Percentiles rank a stretch among this genome's conserved stretches.
These are phyloP conservation scores for Zeugodacus cucurbitae DNA, from an alignment of 1,140 invertebrate genomes.

Conservation along the genomic window DNA sequence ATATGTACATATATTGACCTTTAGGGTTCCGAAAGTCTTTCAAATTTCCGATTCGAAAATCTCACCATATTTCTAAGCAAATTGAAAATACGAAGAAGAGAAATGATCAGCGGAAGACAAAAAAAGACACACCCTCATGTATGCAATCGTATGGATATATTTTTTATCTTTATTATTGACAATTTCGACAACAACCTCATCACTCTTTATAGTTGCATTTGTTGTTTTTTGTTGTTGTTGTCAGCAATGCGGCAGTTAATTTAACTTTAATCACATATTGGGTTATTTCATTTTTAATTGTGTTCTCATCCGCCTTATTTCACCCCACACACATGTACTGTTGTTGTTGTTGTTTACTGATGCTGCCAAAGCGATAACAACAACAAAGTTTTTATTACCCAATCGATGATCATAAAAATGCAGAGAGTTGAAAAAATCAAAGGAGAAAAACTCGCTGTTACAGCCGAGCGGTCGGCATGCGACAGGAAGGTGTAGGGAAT, in stretches of 20 bases:
- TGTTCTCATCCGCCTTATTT: not conserved
- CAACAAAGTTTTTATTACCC: slow-evolving; percentile 18
- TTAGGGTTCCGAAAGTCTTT: no score
- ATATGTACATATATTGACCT: no score
- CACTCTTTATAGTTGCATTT: not conserved
- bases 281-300: slow-evolving; percentile 38
- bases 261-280: slow-evolving; percentile 27
- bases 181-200: not conserved
- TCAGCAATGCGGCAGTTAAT: slow-evolving; percentile 36
- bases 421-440: not conserved
- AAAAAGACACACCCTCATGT: not conserved
- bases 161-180: not conserved
- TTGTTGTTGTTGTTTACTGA: not conserved
- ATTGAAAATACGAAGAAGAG: no score
- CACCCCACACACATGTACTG: not conserved
- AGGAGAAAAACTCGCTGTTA: not conserved
- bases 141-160: not conserved
- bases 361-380: not conserved
- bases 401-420: slow-evolving; percentile 29
- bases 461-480: not conserved
- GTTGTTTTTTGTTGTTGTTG: not conserved
- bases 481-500: not conserved
- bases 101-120: no score
- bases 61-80: no score
- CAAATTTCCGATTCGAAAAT: no score